These are phyloP conservation scores for Xylocopa sonorina DNA, from an alignment of 1,140 invertebrate genomes.

Conservation along the genomic window DNA sequence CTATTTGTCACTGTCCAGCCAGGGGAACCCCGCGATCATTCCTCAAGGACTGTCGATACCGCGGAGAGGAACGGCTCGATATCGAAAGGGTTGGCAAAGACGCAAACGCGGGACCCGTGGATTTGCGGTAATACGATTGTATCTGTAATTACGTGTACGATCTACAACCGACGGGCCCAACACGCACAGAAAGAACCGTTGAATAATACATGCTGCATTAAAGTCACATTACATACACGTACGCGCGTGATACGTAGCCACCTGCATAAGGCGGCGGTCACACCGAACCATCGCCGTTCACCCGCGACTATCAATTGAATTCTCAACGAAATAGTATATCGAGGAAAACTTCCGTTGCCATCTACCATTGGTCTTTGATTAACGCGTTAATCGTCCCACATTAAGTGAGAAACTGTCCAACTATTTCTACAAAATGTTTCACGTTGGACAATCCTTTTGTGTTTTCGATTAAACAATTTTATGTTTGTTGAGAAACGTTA, in stretches of 20 bases:
- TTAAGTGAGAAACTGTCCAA: too few relatives aligned
- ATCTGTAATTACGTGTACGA: conserved; percentile 52
- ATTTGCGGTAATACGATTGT: conserved; percentile 47
- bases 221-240: conserved; percentile 61
- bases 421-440: too few relatives aligned
- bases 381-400: too few relatives aligned
- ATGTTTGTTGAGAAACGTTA: too few relatives aligned
- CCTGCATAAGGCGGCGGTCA: conserved; percentile 34
- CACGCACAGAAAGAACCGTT: conserved; percentile 55
- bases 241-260: conserved; percentile 56
- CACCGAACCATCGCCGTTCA: too few relatives aligned
- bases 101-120: conserved; percentile 5
- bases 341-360: too few relatives aligned
- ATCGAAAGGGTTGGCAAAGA: conserved; percentile 40
- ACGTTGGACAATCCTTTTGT: too few relatives aligned
- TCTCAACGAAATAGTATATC: too few relatives aligned
- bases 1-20: conserved; percentile 74
- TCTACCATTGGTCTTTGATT: too few relatives aligned
- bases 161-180: conserved; percentile 4
- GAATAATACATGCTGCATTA: conserved; percentile 70
- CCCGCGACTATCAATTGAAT: too few relatives aligned
- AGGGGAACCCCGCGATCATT: conserved; percentile 64
- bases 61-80: conserved; percentile 4
- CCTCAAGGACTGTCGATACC: conserved; percentile 63
- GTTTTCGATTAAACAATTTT: too few relatives aligned